Conservation (phyloP, 2,113 vertebrate genomes). For the Tetrax tetrax region DNA sequence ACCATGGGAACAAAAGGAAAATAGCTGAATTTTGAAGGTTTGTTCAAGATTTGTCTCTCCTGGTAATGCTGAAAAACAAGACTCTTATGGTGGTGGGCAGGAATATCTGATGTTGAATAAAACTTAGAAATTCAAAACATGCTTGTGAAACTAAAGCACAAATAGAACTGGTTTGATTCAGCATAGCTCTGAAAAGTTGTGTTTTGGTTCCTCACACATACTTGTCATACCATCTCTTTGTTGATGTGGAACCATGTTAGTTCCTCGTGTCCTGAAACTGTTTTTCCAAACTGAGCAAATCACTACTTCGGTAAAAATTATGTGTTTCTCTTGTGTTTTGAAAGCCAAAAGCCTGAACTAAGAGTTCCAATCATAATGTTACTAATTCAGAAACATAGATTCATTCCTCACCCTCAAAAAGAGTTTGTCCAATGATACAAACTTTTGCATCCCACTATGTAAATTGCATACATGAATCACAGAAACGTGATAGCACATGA, state of each 20-base stretch:
- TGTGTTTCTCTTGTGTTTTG: not conserved
- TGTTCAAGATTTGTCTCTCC: not conserved
- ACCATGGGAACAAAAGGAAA: not conserved
- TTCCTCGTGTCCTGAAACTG: not conserved
- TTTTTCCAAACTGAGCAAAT: not conserved
- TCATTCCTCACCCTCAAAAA: not conserved
- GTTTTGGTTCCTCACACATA: not conserved
- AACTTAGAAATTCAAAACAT: slow-evolving; percentile 8
- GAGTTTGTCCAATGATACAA: not conserved
- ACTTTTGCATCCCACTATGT: not conserved
- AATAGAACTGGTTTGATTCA: slow-evolving; percentile 6
- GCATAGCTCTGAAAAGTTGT: not conserved
- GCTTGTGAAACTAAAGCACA: slow-evolving; percentile 26
- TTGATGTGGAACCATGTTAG: not conserved
- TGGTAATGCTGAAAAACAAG: not conserved
- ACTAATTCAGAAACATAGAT: not conserved
- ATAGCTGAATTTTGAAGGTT: slow-evolving; percentile 2
- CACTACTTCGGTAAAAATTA: not conserved
- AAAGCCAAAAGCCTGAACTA: not conserved
- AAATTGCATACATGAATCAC: not conserved
- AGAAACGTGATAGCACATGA: not conserved
- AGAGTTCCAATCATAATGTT: not conserved
- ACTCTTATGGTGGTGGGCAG: not conserved
- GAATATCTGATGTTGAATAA: not conserved
- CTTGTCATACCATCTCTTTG: not conserved